A percentile compares a stretch with the other conserved stretches of the same genome.
phyloP scores from a whole-genome alignment of 2,888 invertebrate species.

The Diadromus collaris region DNA sequence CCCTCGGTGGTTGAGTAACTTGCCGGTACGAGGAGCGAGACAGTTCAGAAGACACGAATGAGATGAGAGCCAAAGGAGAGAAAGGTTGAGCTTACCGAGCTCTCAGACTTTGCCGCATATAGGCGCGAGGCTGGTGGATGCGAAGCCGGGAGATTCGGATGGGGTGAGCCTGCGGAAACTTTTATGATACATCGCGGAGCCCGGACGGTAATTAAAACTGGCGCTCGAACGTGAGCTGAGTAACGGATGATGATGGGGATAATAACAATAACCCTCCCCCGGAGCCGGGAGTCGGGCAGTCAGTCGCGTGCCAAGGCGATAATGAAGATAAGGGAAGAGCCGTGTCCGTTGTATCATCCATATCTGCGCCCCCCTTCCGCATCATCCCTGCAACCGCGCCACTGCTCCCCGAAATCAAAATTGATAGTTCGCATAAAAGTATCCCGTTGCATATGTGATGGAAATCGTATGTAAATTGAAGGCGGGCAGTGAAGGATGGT shows the following conservation, averaged over 20 bases:
- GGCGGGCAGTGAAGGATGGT: background rate
- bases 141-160: slow-evolving; percentile 48
- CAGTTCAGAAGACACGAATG: background rate
- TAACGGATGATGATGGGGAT: slow-evolving; percentile 66
- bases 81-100: background rate
- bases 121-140: slow-evolving; percentile 9
- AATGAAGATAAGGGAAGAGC: slow-evolving; percentile 60
- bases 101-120: slow-evolving; percentile 10
- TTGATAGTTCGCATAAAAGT: slow-evolving; percentile 43
- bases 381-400: slow-evolving; percentile 3
- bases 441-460: slow-evolving; percentile 10
- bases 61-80: slow-evolving; percentile 1
- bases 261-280: slow-evolving; percentile 60
- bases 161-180: slow-evolving; percentile 64
- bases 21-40: slow-evolving; percentile 17
- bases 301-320: slow-evolving; percentile 61
- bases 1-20: slow-evolving; percentile 45
- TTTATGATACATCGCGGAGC: slow-evolving; percentile 69
- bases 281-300: slow-evolving; percentile 15
- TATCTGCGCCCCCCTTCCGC: background rate
- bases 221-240: slow-evolving; percentile 67
- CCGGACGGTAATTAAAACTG: slow-evolving; percentile 70
- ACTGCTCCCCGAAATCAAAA: slow-evolving; percentile 36
- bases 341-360: slow-evolving; percentile 26
- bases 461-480: background rate